phyloP scores from a whole-genome alignment of 92 coral and sea anemone genomes.

The Umimayanthus chanpuru region DNA sequence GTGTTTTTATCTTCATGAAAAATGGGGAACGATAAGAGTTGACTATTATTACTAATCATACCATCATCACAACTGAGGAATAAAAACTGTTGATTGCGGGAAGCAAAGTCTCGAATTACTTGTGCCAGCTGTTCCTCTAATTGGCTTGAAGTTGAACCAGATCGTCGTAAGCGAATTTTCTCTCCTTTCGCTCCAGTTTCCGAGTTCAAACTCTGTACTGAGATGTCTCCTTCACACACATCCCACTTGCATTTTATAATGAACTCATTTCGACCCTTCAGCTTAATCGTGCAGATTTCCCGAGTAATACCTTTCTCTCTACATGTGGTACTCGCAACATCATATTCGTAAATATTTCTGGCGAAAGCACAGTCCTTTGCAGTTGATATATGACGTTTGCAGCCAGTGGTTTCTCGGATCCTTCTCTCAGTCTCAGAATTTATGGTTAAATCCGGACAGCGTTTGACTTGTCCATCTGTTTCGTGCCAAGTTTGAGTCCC shows the following conservation, averaged over 20 bases:
- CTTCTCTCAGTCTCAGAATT: not conserved
- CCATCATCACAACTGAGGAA: not conserved
- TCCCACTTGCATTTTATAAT: not conserved
- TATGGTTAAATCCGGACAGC: not conserved
- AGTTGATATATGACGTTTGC: conserved; percentile 11
- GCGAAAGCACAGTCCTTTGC: not conserved
- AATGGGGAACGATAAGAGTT: conserved; percentile 9
- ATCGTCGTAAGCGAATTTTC: not conserved
- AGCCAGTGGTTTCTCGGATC: not conserved
- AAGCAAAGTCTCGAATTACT: not conserved
- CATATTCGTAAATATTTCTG: not conserved
- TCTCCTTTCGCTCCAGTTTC: conserved; percentile 9
- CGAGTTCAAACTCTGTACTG: not conserved
- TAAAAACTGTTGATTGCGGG: not conserved
- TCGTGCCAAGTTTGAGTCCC: not conserved
- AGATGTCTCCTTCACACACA: not conserved
- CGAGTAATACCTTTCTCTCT: not conserved
- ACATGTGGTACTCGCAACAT: not conserved
- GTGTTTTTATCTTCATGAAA: not conserved
- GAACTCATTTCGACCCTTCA: not conserved
- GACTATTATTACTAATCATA: not conserved
- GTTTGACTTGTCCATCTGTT: not conserved
- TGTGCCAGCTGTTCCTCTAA: not conserved
- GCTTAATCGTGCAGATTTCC: conserved; percentile 2
- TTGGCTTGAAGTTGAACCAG: not conserved